Base-by-base conservation (phyloP, 2,888 invertebrate genomes). In the Rhabditophanes sp. region DNA sequence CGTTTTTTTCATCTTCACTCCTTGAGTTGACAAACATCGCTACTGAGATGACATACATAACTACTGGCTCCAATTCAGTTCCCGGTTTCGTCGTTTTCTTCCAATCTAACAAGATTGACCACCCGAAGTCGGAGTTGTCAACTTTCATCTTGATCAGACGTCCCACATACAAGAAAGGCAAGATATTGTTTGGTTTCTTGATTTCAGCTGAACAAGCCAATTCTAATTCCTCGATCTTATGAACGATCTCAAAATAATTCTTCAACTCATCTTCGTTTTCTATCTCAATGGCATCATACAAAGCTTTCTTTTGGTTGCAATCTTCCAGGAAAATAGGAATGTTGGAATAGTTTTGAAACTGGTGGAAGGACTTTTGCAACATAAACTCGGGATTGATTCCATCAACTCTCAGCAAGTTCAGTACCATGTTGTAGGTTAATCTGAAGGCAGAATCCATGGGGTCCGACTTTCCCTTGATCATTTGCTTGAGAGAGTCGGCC, bases 341-440 rank as follows among this genome's bases (percentile, higher is more conserved):
- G 11, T 79, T 75, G 0, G 87, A 78, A 69, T 88, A 90, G 70
- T 93, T 96, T 71, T 99, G 99, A 65, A 96, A 99, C 69, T 99
- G 96, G 69, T 79, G 88, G 71, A 99, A 99, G 52, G 88, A 88
- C 43, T 88, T 74, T 64, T 93, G 90, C 63, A 99, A 72, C 87
- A 99, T 93, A 65, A 85, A 96, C 67, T 96, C 90, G 0, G 96
- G 96, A 71, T 96, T 93, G 35, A 99, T 90, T 71, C 90, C 96
- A 68, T 96, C 96, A 1, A 96, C 96, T 48, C 99, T 72, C 46
- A 96, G 71, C 46, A 99, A 71, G 75, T 99, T 79, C 36, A 88
- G 69, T 3, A 99, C 90, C 96, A 99, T 99, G 67, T 96, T 96
- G 68, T 99, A 99, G 0, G 93, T 93, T 39, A 99, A 74, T 69